phyloP scores from a whole-genome alignment of 2,888 invertebrate species.

The Psylliodes chrysocephalus region DNA sequence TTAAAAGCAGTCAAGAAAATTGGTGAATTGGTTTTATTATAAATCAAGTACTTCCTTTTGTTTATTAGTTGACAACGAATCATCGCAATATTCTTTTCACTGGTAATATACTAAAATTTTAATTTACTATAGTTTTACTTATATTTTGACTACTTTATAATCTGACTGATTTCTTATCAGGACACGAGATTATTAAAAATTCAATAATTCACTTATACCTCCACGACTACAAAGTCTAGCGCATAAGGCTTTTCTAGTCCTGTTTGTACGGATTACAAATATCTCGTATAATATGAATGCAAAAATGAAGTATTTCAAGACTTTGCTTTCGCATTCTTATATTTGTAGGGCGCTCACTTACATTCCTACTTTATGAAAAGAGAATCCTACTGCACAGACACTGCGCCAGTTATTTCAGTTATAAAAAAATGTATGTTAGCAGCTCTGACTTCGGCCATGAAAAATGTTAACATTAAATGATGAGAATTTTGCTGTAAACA shows the following conservation, averaged over 20 bases:
- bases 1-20: no score
- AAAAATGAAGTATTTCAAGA: slow-evolving; percentile 19
- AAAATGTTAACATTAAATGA: no score
- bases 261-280: slow-evolving; percentile 15
- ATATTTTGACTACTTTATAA: no score
- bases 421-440: background rate
- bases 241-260: slow-evolving; percentile 4
- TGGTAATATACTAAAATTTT: no score
- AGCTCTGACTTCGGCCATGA: background rate
- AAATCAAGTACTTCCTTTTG: no score
- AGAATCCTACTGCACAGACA: background rate
- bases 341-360: background rate
- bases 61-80: no score
- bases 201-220: background rate
- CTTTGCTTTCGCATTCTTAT: slow-evolving; percentile 3
- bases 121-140: no score
- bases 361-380: background rate
- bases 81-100: no score
- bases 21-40: no score
- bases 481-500: no score
- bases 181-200: no score
- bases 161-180: no score
- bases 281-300: background rate
- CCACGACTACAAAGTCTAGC: background rate
- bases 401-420: background rate